A percentile compares a stretch with the other conserved stretches of the same genome.
These are phyloP conservation scores for Drosophila nr. perissopoda DNA, from an alignment of 2,888 invertebrate genomes.

Conservation along the genomic window DNA sequence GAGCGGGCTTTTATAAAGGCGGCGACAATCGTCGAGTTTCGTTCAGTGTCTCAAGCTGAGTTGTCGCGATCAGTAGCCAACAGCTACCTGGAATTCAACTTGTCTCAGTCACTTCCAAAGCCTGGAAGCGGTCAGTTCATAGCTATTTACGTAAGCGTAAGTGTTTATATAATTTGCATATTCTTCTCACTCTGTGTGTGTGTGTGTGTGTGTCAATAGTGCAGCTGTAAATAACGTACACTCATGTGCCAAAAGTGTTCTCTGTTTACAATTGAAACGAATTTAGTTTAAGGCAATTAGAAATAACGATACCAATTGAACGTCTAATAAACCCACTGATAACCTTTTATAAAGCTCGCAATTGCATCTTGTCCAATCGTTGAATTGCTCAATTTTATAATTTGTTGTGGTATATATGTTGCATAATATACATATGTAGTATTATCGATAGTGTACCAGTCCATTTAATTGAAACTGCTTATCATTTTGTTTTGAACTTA, in stretches of 20 bases:
- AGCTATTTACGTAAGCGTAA: slow-evolving; percentile 45
- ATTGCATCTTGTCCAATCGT: background rate
- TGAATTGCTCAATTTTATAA: slow-evolving; percentile 18
- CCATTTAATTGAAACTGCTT: slow-evolving; percentile 55
- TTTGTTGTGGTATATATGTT: slow-evolving; percentile 3
- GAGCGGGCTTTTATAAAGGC: slow-evolving; percentile 62
- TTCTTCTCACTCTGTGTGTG: slow-evolving; percentile 3
- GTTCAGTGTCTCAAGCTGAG: slow-evolving; percentile 62
- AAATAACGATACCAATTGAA: slow-evolving; percentile 24
- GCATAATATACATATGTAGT: background rate
- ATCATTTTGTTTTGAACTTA: slow-evolving; percentile 50
- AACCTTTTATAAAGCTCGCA: slow-evolving; percentile 17
- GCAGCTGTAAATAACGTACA: background rate
- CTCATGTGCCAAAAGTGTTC: slow-evolving; percentile 5
- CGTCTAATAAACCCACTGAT: slow-evolving; percentile 3
- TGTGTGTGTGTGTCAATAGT: slow-evolving; percentile 13
- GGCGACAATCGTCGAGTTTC: slow-evolving; percentile 47
- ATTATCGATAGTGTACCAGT: slow-evolving; percentile 13
- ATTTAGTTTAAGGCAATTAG: slow-evolving; percentile 10
- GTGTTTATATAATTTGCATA: slow-evolving; percentile 47
- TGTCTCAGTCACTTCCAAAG: slow-evolving; percentile 24
- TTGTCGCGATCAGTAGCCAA: slow-evolving; percentile 42
- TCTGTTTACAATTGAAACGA: slow-evolving; percentile 29
- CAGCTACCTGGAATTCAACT: slow-evolving; percentile 4
- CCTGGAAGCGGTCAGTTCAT: slow-evolving; percentile 42